These are phyloP conservation scores for Tangara arthus DNA, from an alignment of 2,797 vertebrate species.

Conservation along the genomic window DNA sequence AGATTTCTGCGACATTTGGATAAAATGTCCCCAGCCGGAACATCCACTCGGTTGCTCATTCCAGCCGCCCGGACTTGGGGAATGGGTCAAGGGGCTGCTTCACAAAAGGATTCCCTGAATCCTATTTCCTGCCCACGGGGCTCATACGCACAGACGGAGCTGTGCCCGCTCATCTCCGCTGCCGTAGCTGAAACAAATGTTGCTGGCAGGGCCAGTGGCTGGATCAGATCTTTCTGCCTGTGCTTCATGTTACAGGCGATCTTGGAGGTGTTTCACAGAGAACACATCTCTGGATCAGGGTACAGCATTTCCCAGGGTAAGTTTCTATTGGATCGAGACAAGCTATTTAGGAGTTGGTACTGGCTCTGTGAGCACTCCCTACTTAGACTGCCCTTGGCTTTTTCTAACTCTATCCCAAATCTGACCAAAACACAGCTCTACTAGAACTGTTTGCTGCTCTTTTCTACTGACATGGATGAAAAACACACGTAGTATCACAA, in stretches of 20 bases:
- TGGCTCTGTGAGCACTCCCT: neutral
- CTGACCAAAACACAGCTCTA: neutral
- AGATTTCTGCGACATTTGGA: neutral
- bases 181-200: neutral
- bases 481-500: neutral
- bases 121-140: fast-evolving
- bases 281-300: neutral
- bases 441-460: neutral
- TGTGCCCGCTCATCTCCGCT: fast-evolving
- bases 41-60: neutral
- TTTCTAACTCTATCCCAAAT: neutral
- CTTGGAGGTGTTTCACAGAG: neutral
- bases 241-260: neutral
- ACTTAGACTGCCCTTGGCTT: neutral
- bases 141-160: fast-evolving
- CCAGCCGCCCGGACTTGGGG: neutral
- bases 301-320: neutral
- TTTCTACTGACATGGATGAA: neutral
- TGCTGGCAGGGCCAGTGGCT: neutral
- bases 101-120: neutral
- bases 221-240: neutral
- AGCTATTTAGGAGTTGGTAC: neutral
- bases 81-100: neutral
- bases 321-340: neutral
- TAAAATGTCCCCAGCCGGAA: neutral